Base-by-base conservation (phyloP, 1,140 invertebrate species). In the Potamilus streckersoni region DNA sequence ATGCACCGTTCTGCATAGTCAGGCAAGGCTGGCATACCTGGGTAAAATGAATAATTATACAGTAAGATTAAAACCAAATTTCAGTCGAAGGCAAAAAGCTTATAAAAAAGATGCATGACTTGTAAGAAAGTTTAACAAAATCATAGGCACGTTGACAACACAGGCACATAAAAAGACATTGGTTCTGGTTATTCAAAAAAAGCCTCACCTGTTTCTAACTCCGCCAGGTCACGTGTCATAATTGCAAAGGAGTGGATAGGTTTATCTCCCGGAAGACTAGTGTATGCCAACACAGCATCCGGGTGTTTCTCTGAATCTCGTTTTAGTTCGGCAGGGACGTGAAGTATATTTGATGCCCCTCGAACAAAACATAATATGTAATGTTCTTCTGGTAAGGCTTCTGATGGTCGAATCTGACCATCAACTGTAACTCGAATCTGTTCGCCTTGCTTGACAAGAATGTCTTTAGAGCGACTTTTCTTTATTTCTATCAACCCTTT, bases 301-400 rank as follows among this genome's bases (percentile, higher is more conserved):
- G 81, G 81, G 19, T 74, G 65, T 56, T 80, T 83, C 27, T 83
- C 81, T 27, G 80, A 74, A 63, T 83, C 81, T 60, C 79, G 31
- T 68, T 80, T 79, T 3, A 83, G 71, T 67, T 83, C 81, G 8
- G 80, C 61, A n/a, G 76, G 73, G 60, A 83, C 75, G 23, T 70
- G 66, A 38, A 83, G n/a, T 11, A 78, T 67, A 63, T 83, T 83
- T 73, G 57, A 74, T 73, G 57, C 79, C 75, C 63, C 76, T 67
- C 13, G 63, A 15, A 67, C 11, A 60, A 63, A 76, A 74, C 78
- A 83, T 17, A 79, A 69, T 13, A 79, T 79, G 49, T 77, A 69
- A 59, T 78, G 76, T 16, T 77, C 58, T 27, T 80, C 75, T 3
- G 71, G 57, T 12, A 69, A 63, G 16, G 70, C 65, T 68, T 77